A percentile compares a stretch with the other conserved stretches of the same genome.
These are phyloP conservation scores for Micrasema minimum DNA, from an alignment of 1,140 invertebrate genomes.

Conservation along the genomic window DNA sequence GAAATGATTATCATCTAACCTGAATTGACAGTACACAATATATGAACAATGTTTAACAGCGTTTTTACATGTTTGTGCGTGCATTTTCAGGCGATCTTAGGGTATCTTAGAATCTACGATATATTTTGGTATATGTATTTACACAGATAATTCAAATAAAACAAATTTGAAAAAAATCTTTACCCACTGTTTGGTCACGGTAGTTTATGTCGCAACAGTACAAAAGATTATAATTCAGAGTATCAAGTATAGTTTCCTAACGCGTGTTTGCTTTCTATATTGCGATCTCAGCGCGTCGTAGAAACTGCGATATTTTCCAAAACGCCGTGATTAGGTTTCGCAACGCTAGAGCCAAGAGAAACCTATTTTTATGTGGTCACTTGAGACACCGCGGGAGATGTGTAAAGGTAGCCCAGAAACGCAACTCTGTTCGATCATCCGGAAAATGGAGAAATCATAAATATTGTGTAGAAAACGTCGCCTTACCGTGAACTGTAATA, in stretches of 20 bases:
- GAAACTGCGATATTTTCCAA: conserved; percentile 14
- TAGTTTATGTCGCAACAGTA: no score
- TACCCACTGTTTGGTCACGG: no score
- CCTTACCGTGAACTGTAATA: conserved; percentile 28
- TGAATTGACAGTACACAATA: no score
- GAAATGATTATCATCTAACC: no score
- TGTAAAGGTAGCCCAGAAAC: conserved; percentile 45
- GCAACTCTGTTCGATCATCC: conserved; percentile 51
- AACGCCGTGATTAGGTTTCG: conserved; percentile 12
- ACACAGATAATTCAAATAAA: no score
- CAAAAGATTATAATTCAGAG: no score
- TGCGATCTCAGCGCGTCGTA: not conserved
- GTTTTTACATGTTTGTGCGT: no score
- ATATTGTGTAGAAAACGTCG: conserved; percentile 44
- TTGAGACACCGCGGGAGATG: conserved; percentile 50
- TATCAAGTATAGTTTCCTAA: not conserved
- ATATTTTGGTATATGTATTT: no score
- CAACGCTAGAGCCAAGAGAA: conserved; percentile 41
- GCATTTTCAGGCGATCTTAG: no score
- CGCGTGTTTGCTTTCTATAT: not conserved
- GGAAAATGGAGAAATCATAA: conserved; percentile 53
- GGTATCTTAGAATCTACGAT: no score
- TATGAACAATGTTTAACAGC: no score
- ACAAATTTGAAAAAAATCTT: no score
- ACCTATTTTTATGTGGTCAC: conserved; percentile 44